These are phyloP conservation scores for Xestia xanthographa DNA, from an alignment of 2,888 invertebrate species.

Conservation along the genomic window DNA sequence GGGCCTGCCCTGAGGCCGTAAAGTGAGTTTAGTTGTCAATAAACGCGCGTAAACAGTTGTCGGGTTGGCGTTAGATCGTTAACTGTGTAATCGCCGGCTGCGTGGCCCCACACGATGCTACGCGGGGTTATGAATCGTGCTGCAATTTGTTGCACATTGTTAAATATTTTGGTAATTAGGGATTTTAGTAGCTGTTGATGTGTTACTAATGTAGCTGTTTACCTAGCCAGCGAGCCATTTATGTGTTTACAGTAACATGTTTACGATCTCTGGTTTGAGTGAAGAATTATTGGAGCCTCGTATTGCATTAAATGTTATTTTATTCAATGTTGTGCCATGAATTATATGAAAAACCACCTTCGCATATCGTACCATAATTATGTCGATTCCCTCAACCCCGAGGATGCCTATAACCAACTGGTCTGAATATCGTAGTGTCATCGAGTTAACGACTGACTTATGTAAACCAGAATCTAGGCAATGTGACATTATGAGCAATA, in stretches of 20 bases:
- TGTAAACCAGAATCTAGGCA: not conserved
- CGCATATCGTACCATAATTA: too few relatives aligned
- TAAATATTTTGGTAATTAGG: slow-evolving; percentile 65
- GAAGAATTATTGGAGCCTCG: not conserved
- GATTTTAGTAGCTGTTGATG: slow-evolving; percentile 58
- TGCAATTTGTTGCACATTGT: slow-evolving; percentile 58
- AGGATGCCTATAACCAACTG: too few relatives aligned
- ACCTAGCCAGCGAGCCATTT: slow-evolving; percentile 39
- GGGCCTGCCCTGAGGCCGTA: slow-evolving; percentile 74
- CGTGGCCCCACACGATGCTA: slow-evolving; percentile 76
- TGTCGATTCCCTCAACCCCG: not conserved
- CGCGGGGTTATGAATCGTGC: slow-evolving; percentile 49
- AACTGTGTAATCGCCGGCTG: slow-evolving; percentile 73
- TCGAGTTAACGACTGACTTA: not conserved
- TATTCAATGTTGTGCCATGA: not conserved
- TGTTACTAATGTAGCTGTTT: slow-evolving; percentile 54
- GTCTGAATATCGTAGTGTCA: not conserved
- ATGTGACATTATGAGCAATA: not conserved
- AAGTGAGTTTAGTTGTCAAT: slow-evolving; percentile 82
- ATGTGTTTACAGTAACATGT: slow-evolving; percentile 35
- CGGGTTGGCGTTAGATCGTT: slow-evolving; percentile 73
- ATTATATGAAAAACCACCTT: not conserved
- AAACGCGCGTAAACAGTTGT: slow-evolving; percentile 81
- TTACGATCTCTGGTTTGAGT: slow-evolving; percentile 32
- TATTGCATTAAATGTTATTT: not conserved